Percentiles rank a stretch among this genome's conserved stretches.
These are phyloP conservation scores for Caenorhabditis becei DNA, from an alignment of 2,888 invertebrate genomes.

Conservation along the genomic window DNA sequence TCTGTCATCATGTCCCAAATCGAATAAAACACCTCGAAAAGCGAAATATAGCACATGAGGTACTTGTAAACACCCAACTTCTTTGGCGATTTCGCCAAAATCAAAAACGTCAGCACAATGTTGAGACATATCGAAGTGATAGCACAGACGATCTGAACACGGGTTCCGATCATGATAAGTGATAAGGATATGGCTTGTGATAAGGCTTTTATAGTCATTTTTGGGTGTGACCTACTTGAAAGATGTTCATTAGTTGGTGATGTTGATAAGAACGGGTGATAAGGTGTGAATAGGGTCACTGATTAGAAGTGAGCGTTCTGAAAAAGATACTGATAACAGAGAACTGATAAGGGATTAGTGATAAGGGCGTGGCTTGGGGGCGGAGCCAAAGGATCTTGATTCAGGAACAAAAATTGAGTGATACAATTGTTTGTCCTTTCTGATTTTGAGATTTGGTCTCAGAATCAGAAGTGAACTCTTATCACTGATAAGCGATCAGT, in stretches of 20 bases:
- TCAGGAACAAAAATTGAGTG: no score
- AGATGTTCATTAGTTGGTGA: slow-evolving; percentile 45
- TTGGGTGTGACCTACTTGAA: slow-evolving; percentile 50
- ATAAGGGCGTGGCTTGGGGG: no score
- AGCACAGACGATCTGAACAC: slow-evolving; percentile 9
- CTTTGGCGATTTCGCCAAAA: slow-evolving; percentile 24
- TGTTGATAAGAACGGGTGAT: not conserved
- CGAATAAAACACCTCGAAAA: slow-evolving; percentile 33
- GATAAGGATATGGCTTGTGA: no score
- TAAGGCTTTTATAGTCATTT: slow-evolving; percentile 30
- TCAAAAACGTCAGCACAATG: slow-evolving; percentile 5
- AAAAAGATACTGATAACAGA: not conserved
- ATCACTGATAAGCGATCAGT: slow-evolving; percentile 9
- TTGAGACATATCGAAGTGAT: slow-evolving; percentile 20
- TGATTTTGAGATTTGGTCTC: not conserved
- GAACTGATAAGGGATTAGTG: not conserved
- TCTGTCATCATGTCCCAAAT: slow-evolving; percentile 24
- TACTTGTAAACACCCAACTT: slow-evolving; percentile 33
- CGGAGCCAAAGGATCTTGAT: no score
- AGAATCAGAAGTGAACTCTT: no score
- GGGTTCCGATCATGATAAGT: slow-evolving; percentile 42
- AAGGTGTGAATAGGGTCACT: not conserved
- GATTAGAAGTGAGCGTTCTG: slow-evolving; percentile 28
- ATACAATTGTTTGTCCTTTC: no score
- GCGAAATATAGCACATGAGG: slow-evolving; percentile 38